Percentiles rank a stretch among this genome's conserved stretches.
Conservation (phyloP, 2,113 vertebrate species). For the Antennarius striatus region DNA sequence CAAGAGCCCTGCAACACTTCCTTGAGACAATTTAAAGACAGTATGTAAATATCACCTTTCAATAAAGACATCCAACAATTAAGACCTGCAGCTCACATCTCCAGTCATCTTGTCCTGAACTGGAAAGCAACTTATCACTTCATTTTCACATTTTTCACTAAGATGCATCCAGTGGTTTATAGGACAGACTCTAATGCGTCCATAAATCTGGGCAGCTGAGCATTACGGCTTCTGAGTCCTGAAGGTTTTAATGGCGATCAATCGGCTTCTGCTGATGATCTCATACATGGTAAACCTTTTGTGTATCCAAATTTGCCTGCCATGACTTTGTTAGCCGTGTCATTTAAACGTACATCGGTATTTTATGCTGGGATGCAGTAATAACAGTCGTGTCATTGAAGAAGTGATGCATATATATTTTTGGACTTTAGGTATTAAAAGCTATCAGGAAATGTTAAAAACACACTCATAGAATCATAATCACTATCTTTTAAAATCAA, state of each 20-base stretch:
- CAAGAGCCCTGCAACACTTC: background rate
- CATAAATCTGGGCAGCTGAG: slow-evolving; percentile 66
- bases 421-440: background rate
- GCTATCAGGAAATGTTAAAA: slow-evolving; percentile 8
- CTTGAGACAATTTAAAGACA: no score
- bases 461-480: slow-evolving; percentile 23
- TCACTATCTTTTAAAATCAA: slow-evolving; percentile 30
- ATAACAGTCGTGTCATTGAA: background rate
- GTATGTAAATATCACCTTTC: no score
- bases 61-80: slow-evolving; percentile 51
- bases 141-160: slow-evolving; percentile 63
- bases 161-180: slow-evolving; percentile 65
- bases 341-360: background rate
- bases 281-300: slow-evolving; percentile 56
- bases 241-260: slow-evolving; percentile 75
- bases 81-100: slow-evolving; percentile 37
- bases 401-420: no score
- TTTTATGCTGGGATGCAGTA: background rate
- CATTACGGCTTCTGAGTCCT: slow-evolving; percentile 43
- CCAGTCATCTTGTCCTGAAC: slow-evolving; percentile 7
- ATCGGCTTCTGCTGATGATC: slow-evolving; percentile 66
- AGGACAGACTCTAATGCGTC: slow-evolving; percentile 66
- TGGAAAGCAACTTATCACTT: slow-evolving; percentile 53
- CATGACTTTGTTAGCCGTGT: slow-evolving; percentile 24
- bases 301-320: slow-evolving; percentile 32